Evolutionary conservation across 2,113 vertebrate species (phyloP).

Genomic region (Lipophrys pholis): DNA sequence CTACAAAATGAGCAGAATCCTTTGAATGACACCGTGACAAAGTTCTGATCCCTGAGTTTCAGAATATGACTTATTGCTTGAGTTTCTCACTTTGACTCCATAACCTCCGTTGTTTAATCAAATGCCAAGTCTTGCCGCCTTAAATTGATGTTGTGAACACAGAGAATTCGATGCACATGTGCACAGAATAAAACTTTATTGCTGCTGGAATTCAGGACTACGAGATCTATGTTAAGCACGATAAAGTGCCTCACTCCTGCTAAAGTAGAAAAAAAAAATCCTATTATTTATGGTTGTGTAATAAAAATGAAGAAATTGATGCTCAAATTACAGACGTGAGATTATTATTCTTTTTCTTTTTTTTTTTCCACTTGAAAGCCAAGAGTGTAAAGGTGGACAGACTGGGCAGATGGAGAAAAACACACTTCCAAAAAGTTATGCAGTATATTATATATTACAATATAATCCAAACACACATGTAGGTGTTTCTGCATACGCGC

Average conservation of each 20-base stretch:
- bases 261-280: neutral
- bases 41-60: too few relatives aligned
- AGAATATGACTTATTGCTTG: too few relatives aligned
- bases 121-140: neutral
- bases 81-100: neutral
- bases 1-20: slow-evolving; percentile 9
- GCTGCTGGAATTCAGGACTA: neutral
- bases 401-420: neutral
- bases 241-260: neutral
- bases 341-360: neutral
- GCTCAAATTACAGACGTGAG: neutral
- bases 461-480: neutral
- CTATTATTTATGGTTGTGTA: too few relatives aligned
- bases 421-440: neutral
- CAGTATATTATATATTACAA: neutral
- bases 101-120: neutral
- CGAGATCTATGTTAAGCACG: neutral
- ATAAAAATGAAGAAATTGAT: neutral
- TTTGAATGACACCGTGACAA: slow-evolving; percentile 2
- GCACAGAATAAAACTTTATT: slow-evolving; percentile 12
- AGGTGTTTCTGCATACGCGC: neutral
- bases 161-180: neutral
- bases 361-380: neutral
- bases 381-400: too few relatives aligned
- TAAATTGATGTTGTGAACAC: slow-evolving; percentile 10